Conservation (phyloP, 1,140 invertebrate genomes). For the Panonychus citri region DNA sequence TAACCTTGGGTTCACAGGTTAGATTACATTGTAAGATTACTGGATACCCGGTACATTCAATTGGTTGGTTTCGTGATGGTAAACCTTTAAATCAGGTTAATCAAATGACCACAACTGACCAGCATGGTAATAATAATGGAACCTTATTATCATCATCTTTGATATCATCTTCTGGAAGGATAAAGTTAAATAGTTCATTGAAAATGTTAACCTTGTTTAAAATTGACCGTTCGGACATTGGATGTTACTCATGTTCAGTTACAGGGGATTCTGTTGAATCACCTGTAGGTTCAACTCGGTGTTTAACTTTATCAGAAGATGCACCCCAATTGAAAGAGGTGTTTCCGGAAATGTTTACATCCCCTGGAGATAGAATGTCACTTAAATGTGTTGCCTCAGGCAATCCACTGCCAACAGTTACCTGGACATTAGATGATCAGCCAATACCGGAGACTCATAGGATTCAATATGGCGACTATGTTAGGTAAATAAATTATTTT, state of each 20-base stretch:
- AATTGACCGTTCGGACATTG: neutral
- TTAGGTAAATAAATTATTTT: constrained; percentile 28
- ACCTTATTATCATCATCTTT: neutral
- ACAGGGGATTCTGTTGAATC: neutral
- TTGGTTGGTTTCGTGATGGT: neutral
- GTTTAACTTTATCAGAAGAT: neutral
- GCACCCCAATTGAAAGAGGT: neutral
- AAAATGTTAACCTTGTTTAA: neutral
- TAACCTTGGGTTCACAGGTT: neutral
- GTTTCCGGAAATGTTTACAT: neutral
- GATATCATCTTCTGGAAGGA: no score
- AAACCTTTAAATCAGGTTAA: constrained; percentile 1
- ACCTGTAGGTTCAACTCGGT: neutral
- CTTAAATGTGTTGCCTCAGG: constrained; percentile 44
- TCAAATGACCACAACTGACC: neutral
- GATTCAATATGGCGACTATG: constrained; percentile 50
- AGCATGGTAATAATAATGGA: no score
- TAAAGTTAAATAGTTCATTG: neutral
- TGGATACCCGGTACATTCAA: neutral
- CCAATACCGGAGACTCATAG: constrained; percentile 10
- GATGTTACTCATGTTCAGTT: neutral
- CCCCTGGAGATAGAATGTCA: neutral
- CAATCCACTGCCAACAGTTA: constrained; percentile 78
- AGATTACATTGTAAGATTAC: neutral
- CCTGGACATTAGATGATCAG: constrained; percentile 64